A percentile compares a stretch with the other conserved stretches of the same genome.
phyloP scores from a whole-genome alignment of 2,888 invertebrate genomes.

The Unio delphinus region DNA sequence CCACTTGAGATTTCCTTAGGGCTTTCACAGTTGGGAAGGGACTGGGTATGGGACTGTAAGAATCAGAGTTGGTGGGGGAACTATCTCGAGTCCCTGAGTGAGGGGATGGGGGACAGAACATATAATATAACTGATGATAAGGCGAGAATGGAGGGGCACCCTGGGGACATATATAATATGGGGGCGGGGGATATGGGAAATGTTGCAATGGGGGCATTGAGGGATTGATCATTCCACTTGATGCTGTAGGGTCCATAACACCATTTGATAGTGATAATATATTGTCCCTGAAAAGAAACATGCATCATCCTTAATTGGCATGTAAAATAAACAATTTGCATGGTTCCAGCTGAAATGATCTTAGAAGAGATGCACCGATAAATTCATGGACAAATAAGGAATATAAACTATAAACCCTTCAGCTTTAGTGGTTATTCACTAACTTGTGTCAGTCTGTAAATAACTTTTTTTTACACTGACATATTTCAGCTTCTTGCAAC shows the following conservation, averaged over 20 bases:
- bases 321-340: conserved; percentile 8
- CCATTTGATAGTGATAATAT: conserved; percentile 18
- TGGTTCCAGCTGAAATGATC: neutral
- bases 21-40: conserved; percentile 29
- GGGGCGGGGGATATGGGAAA: conserved; percentile 6
- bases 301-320: neutral
- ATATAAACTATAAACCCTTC: too few species aligned
- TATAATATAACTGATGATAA: conserved; percentile 7
- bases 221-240: neutral
- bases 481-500: too few species aligned
- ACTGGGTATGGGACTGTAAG: conserved; percentile 53
- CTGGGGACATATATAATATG: conserved; percentile 13
- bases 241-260: conserved; percentile 12
- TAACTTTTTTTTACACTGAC: too few species aligned
- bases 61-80: conserved; percentile 48
- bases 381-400: too few species aligned
- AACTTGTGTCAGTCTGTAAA: too few species aligned
- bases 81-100: conserved; percentile 20
- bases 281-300: conserved; percentile 8
- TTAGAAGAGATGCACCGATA: too few species aligned
- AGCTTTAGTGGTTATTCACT: too few species aligned
- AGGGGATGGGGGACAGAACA: conserved; percentile 5
- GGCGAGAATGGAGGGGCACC: conserved; percentile 11
- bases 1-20: conserved; percentile 15
- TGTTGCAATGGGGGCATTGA: too few species aligned